Conservation (phyloP, 2,888 invertebrate genomes). For the Apoda limacodes region DNA sequence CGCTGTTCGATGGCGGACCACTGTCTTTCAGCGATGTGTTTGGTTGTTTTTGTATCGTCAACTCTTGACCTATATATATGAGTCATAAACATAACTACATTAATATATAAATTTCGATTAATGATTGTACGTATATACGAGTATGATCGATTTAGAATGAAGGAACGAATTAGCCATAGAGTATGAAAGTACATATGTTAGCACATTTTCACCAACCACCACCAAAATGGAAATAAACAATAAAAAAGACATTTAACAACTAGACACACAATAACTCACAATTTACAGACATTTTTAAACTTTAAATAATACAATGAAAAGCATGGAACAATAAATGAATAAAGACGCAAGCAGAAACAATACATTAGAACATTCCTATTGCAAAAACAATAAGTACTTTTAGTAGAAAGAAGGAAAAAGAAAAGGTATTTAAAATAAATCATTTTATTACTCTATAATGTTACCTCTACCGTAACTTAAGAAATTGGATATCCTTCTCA, state of each 20-base stretch:
- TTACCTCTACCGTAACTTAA: too few relatives aligned
- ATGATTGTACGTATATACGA: slow-evolving; percentile 4
- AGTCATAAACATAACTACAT: slow-evolving; percentile 9
- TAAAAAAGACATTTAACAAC: slow-evolving; percentile 22
- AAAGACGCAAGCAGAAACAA: too few relatives aligned
- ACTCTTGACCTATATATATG: slow-evolving; percentile 77
- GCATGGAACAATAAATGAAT: too few relatives aligned
- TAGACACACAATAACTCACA: slow-evolving; percentile 17
- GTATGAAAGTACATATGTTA: slow-evolving; percentile 60
- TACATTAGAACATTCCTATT: too few relatives aligned
- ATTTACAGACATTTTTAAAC: too few relatives aligned
- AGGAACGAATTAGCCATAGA: slow-evolving; percentile 66
- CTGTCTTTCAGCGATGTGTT: slow-evolving; percentile 89
- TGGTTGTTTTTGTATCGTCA: slow-evolving; percentile 96
- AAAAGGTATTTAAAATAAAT: too few relatives aligned
- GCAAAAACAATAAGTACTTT: too few relatives aligned
- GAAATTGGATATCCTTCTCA: too few relatives aligned
- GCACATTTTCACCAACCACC: slow-evolving; percentile 71
- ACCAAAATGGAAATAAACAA: slow-evolving; percentile 43
- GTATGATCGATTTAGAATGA: slow-evolving; percentile 29
- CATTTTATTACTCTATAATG: too few relatives aligned
- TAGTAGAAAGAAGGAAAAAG: too few relatives aligned
- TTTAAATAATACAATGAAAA: too few relatives aligned
- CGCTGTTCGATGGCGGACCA: slow-evolving; percentile 63
- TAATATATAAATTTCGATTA: neutral